These are phyloP conservation scores for Macaca mulatta DNA, from an alignment of 2,113 vertebrate species.

Conservation along the genomic window DNA sequence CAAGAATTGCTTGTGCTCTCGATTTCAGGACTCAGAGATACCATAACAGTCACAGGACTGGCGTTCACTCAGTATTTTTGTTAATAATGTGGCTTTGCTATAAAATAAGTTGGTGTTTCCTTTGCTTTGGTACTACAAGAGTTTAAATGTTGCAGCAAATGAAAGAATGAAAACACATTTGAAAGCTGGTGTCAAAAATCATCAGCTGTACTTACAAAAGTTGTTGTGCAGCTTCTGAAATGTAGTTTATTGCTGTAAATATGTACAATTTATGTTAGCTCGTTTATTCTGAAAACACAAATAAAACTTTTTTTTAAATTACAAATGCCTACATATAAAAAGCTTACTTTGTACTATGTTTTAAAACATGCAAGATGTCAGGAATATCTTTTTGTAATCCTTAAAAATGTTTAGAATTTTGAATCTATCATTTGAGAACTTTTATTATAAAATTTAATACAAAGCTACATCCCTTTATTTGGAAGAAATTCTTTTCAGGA, in stretches of 20 bases:
- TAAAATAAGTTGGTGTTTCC: slow-evolving; percentile 43
- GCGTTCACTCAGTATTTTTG: slow-evolving; percentile 9
- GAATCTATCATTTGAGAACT: slow-evolving; percentile 28
- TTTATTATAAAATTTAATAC: slow-evolving; percentile 64
- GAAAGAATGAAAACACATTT: neutral
- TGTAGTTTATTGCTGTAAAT: slow-evolving; percentile 69
- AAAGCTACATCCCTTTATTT: slow-evolving; percentile 3
- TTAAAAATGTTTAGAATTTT: slow-evolving; percentile 46
- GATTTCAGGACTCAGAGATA: slow-evolving; percentile 61
- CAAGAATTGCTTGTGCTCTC: slow-evolving; percentile 62
- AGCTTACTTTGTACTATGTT: slow-evolving; percentile 53
- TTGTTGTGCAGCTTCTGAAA: slow-evolving; percentile 61
- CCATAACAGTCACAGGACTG: slow-evolving; percentile 50
- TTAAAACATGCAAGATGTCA: slow-evolving; percentile 45
- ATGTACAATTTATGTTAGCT: slow-evolving; percentile 62
- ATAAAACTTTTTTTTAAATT: slow-evolving; percentile 64
- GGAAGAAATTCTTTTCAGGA: slow-evolving; percentile 44
- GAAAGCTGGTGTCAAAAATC: slow-evolving; percentile 21
- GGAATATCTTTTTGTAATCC: slow-evolving; percentile 32
- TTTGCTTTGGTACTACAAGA: slow-evolving; percentile 53
- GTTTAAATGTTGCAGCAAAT: slow-evolving; percentile 53
- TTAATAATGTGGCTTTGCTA: slow-evolving; percentile 63
- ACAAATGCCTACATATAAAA: slow-evolving; percentile 50
- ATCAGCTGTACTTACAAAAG: slow-evolving; percentile 54
- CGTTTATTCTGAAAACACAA: slow-evolving; percentile 65